Conservation (phyloP, 2,797 vertebrate species). For the Ciconia nigra region DNA sequence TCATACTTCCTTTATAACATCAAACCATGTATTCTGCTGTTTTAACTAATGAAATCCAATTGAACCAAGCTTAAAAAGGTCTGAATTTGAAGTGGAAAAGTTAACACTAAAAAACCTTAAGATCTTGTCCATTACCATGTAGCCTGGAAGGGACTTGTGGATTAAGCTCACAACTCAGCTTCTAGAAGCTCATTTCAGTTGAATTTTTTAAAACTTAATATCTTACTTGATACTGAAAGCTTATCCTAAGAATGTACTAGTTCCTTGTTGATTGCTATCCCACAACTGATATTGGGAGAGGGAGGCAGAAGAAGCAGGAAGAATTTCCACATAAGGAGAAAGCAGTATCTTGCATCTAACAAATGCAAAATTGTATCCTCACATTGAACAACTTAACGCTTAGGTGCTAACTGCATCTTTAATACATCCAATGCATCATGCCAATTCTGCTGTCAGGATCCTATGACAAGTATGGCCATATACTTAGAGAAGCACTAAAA, state of each 20-base stretch:
- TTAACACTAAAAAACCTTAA: neutral
- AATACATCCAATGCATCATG: neutral
- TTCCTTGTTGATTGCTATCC: neutral
- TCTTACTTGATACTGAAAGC: neutral
- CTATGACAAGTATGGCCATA: neutral
- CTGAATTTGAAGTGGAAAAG: neutral
- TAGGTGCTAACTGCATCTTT: neutral
- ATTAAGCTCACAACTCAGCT: neutral
- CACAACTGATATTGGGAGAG: neutral
- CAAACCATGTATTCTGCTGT: rapidly evolving
- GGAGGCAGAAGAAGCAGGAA: neutral
- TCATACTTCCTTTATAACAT: neutral
- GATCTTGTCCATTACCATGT: neutral
- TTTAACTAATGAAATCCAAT: neutral
- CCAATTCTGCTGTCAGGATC: neutral
- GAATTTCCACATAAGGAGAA: neutral
- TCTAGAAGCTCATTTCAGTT: neutral
- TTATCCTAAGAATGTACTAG: neutral
- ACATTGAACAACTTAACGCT: neutral
- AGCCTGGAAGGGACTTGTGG: neutral
- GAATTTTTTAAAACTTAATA: neutral
- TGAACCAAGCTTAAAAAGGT: neutral
- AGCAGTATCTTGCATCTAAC: neutral
- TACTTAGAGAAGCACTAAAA: neutral
- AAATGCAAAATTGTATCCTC: neutral